Percentiles rank a stretch among this genome's conserved stretches.
Conservation (phyloP, 2,797 vertebrate species). For the Xenopus petersii region DNA sequence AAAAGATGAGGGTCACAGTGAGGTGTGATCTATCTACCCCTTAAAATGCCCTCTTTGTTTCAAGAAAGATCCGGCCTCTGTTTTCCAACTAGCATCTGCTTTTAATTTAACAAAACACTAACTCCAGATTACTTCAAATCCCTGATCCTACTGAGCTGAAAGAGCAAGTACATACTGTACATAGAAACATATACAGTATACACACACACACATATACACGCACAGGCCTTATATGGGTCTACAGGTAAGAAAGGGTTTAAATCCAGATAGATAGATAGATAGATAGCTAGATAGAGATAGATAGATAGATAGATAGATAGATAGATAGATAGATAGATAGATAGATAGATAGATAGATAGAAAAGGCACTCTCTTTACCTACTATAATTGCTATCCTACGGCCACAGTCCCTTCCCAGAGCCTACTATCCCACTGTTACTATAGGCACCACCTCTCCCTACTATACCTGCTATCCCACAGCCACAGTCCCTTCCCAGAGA, state of each 20-base stretch:
- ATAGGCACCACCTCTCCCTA: too few species aligned
- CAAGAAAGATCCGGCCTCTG: conserved; percentile 10
- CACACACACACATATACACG: not conserved
- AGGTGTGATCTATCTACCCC: conserved; percentile 15
- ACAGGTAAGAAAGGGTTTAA: too few species aligned
- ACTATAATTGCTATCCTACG: too few species aligned
- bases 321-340: not conserved
- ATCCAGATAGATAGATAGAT: too few species aligned
- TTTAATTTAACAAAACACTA: conserved; percentile 38
- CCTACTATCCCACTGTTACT: too few species aligned
- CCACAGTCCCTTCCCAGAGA: too few species aligned
- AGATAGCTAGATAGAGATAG: too few species aligned
- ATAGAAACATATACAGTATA: too few species aligned
- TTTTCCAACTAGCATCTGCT: conserved; percentile 37
- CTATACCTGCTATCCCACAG: too few species aligned
- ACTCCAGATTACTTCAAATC: conserved; percentile 42
- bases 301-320: not conserved
- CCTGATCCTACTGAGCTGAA: conserved; percentile 31
- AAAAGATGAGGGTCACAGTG: not conserved
- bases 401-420: too few species aligned
- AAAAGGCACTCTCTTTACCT: too few species aligned
- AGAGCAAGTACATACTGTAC: conserved; percentile 4
- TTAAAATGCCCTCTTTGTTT: conserved; percentile 15
- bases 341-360: not conserved
- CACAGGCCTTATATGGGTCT: too few species aligned